A percentile compares a stretch with the other conserved stretches of the same genome.
Evolutionary conservation across 2,113 vertebrate genomes (phyloP).

Genomic region (Peromyscus leucopus): DNA sequence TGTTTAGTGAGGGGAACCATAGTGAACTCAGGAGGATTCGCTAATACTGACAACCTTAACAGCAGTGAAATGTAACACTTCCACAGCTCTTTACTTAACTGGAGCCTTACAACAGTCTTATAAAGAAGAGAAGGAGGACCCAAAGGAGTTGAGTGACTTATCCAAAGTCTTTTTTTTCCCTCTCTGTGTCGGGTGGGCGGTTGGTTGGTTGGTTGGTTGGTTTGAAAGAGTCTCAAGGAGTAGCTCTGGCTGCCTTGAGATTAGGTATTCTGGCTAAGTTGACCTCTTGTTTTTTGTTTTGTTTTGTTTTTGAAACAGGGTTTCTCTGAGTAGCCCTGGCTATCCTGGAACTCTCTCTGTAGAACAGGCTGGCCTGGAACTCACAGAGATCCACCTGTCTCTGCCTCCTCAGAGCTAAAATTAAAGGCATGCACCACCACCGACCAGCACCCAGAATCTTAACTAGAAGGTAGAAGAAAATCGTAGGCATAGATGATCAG

Average conservation of each 20-base stretch:
- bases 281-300: neutral
- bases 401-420: neutral
- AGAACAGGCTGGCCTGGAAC: neutral
- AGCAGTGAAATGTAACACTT: neutral
- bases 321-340: neutral
- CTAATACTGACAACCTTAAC: neutral
- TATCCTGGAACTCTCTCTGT: neutral
- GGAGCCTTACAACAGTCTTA: neutral
- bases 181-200: neutral
- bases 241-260: neutral
- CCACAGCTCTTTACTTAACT: neutral
- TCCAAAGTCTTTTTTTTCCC: neutral
- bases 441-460: neutral
- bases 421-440: neutral
- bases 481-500: conserved; percentile 1
- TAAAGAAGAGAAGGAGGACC: neutral
- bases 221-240: no score
- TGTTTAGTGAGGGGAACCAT: conserved; percentile 51
- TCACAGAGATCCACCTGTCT: neutral
- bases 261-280: neutral
- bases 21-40: conserved; percentile 45
- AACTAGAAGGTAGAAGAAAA: conserved; percentile 30
- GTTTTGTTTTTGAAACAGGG: neutral
- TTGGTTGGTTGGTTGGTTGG: neutral
- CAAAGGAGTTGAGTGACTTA: conserved; percentile 43